Percentiles rank a stretch among this genome's conserved stretches.
Conservation (phyloP, 2,797 vertebrate genomes). For the Gobionotothen gibberifrons region DNA sequence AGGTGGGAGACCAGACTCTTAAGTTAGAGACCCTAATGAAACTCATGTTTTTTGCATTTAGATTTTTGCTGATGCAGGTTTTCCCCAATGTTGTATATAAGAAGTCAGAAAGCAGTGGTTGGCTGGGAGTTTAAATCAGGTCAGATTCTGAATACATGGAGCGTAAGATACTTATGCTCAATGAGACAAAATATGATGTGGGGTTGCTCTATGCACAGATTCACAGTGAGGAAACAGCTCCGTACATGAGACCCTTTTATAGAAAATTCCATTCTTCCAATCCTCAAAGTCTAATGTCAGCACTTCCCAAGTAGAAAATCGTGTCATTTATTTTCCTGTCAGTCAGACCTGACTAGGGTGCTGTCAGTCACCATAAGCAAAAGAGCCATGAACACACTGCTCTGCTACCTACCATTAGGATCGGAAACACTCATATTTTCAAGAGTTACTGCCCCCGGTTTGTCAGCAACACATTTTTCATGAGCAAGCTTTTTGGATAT, state of each 20-base stretch:
- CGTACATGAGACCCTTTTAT: conserved; percentile 43
- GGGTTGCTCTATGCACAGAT: conserved; percentile 43
- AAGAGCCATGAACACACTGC: conserved; percentile 53
- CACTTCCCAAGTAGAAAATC: conserved; percentile 63
- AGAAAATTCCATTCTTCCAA: conserved; percentile 53
- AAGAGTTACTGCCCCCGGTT: conserved; percentile 80
- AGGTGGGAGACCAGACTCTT: too few relatives aligned
- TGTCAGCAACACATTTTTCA: conserved; percentile 90
- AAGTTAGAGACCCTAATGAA: background rate
- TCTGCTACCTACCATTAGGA: conserved; percentile 69
- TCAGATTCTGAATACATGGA: conserved; percentile 34
- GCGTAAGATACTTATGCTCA: conserved; percentile 47
- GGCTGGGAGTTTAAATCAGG: conserved; percentile 12
- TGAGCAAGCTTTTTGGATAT: conserved; percentile 87
- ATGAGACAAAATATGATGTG: conserved; percentile 53
- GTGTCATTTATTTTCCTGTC: conserved; percentile 68
- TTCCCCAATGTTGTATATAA: background rate
- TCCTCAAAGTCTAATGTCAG: conserved; percentile 63
- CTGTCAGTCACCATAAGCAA: conserved; percentile 70
- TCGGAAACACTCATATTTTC: conserved; percentile 59
- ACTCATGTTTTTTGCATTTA: background rate
- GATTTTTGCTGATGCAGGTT: background rate
- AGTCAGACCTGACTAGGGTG: conserved; percentile 68
- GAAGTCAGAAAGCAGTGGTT: conserved; percentile 2
- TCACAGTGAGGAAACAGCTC: conserved; percentile 37